Evolutionary conservation across 2,797 vertebrate genomes (phyloP).

Genomic region (Phoebastria nigripes): DNA sequence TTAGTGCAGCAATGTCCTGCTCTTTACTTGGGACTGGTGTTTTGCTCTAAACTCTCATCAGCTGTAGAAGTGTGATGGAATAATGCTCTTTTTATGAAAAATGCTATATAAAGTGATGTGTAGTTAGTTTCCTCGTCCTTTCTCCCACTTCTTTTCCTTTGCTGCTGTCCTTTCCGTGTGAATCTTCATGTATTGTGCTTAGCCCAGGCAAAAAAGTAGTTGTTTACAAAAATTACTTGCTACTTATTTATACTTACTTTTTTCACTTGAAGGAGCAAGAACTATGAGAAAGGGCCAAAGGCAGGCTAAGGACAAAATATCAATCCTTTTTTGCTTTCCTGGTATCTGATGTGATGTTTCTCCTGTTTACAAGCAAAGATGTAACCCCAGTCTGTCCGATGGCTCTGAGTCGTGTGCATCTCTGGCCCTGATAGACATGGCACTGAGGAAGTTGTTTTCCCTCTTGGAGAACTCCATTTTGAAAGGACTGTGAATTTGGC

Average conservation of each 20-base stretch:
- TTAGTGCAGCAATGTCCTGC: neutral
- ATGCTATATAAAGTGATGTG: neutral
- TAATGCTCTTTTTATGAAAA: neutral
- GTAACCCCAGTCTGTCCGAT: neutral
- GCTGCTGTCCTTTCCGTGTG: neutral
- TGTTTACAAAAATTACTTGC: neutral
- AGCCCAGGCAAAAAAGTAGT: neutral
- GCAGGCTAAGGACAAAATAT: neutral
- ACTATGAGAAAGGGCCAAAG: neutral
- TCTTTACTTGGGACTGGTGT: neutral
- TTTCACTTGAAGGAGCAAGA: neutral
- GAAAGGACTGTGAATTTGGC: neutral
- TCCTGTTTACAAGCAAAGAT: neutral
- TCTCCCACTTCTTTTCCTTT: neutral
- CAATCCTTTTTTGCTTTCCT: neutral
- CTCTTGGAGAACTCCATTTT: neutral
- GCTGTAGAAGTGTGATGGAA: neutral
- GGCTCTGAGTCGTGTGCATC: accelerated
- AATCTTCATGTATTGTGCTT: neutral
- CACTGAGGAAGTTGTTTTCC: neutral
- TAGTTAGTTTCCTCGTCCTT: neutral
- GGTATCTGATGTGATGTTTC: neutral
- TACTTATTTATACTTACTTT: neutral
- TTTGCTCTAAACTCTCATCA: neutral
- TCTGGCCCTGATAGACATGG: neutral